Evolutionary conservation across 2,113 vertebrate genomes (phyloP).

Genomic region (Dendrocopos noguchii): DNA sequence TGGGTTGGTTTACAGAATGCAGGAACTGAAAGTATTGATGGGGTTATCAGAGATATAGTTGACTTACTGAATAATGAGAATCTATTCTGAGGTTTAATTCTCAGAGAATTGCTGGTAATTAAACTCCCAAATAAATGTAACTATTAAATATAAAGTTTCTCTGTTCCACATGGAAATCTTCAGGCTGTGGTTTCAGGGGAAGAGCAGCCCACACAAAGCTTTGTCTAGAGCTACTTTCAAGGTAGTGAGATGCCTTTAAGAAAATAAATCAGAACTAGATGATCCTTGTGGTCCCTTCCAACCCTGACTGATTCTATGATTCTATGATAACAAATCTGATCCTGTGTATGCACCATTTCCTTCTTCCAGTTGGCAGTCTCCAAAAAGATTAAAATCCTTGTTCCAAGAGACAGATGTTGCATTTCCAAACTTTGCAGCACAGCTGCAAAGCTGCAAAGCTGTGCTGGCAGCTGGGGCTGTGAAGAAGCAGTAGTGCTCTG

Average conservation of each 20-base stretch:
- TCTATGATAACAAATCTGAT: background rate
- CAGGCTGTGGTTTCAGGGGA: background rate
- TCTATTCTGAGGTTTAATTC: background rate
- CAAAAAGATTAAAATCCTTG: background rate
- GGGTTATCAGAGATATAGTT: background rate
- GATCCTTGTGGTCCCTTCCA: too few species aligned
- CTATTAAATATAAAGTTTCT: background rate
- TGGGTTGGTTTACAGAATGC: background rate
- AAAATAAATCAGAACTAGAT: background rate
- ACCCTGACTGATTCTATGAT: background rate
- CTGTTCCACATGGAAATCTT: background rate
- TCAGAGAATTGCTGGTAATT: background rate
- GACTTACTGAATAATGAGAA: background rate
- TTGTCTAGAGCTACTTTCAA: background rate
- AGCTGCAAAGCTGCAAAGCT: slow-evolving; percentile 1
- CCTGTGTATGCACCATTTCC: background rate
- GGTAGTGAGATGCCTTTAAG: background rate
- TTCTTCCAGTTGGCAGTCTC: background rate
- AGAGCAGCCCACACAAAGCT: background rate
- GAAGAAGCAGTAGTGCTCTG: background rate
- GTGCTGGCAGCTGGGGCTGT: background rate
- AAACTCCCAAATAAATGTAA: background rate
- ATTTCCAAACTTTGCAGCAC: background rate
- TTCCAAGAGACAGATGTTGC: background rate
- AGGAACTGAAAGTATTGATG: background rate